Conservation (phyloP, 2,888 invertebrate genomes). For the Junonia oenone region DNA sequence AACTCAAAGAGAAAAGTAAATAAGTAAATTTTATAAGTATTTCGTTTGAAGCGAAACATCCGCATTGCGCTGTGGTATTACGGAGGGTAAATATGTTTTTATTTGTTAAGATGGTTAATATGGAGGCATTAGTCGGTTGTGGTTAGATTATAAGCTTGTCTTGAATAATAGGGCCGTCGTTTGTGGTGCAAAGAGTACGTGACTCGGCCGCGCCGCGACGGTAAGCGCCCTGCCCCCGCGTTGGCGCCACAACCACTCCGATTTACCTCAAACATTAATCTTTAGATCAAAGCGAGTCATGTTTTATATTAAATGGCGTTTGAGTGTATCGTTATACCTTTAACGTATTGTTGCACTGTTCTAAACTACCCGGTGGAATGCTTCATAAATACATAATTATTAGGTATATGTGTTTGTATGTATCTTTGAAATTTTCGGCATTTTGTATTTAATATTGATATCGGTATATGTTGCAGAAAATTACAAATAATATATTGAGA, state of each 20-base stretch:
- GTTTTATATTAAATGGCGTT: constrained; percentile 49
- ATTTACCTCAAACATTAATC: constrained; percentile 63
- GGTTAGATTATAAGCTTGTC: constrained; percentile 51
- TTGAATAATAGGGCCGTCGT: constrained; percentile 53
- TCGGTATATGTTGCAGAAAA: background rate
- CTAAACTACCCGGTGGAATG: constrained; percentile 17
- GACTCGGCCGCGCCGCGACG: constrained; percentile 36
- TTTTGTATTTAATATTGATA: background rate
- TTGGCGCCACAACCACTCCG: constrained; percentile 49
- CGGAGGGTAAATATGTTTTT: background rate
- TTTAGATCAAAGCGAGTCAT: constrained; percentile 49
- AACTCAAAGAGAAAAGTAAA: background rate
- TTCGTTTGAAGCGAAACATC: background rate
- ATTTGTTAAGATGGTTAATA: constrained; percentile 61
- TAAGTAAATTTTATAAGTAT: background rate
- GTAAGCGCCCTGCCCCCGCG: constrained; percentile 26
- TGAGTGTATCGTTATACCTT: constrained; percentile 40
- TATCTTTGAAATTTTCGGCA: background rate
- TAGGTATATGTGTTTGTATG: background rate
- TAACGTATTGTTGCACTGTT: constrained; percentile 30
- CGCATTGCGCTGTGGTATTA: background rate
- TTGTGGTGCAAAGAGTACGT: constrained; percentile 53
- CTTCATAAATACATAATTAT: background rate
- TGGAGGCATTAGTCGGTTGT: constrained; percentile 51
- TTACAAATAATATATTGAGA: background rate